Percentiles rank a stretch among this genome's conserved stretches.
Conservation (phyloP, 2,113 vertebrate genomes). For the Collichthys lucidus region DNA sequence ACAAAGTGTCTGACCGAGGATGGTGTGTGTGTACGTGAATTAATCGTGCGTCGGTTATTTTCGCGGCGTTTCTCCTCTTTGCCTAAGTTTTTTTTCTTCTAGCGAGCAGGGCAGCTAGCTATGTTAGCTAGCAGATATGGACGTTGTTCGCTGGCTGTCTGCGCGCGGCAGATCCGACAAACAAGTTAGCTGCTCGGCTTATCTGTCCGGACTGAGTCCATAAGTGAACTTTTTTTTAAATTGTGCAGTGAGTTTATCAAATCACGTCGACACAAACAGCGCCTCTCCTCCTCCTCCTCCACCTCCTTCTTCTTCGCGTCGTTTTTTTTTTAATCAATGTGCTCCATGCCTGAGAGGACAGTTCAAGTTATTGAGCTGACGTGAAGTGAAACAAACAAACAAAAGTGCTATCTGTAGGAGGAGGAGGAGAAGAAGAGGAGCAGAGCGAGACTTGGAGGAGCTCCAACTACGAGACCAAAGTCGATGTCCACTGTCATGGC, state of each 20-base stretch:
- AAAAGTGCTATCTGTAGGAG: background rate
- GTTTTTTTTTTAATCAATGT: slow-evolving; percentile 51
- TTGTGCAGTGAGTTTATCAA: background rate
- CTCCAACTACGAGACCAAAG: slow-evolving; percentile 43
- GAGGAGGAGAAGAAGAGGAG: slow-evolving; percentile 22
- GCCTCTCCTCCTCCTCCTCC: background rate
- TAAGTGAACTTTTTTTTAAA: slow-evolving; percentile 20
- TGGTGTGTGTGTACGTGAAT: background rate
- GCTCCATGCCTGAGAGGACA: slow-evolving; percentile 25
- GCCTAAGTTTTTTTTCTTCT: slow-evolving; percentile 64
- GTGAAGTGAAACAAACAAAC: slow-evolving; percentile 44
- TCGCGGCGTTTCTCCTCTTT: slow-evolving; percentile 36
- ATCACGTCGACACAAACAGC: background rate
- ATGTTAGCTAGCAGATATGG: slow-evolving; percentile 73
- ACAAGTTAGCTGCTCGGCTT: slow-evolving; percentile 56
- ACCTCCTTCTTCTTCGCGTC: background rate
- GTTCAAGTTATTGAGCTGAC: slow-evolving; percentile 70
- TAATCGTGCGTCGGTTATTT: slow-evolving; percentile 10
- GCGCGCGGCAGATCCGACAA: slow-evolving; percentile 53
- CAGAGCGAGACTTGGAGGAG: slow-evolving; percentile 23
- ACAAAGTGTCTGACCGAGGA: background rate
- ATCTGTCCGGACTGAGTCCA: slow-evolving; percentile 1
- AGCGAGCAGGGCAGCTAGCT: slow-evolving; percentile 22
- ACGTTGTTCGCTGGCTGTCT: slow-evolving; percentile 56
- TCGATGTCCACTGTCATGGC: slow-evolving; percentile 50